A percentile compares a stretch with the other conserved stretches of the same genome.
Conservation (phyloP, 2,113 vertebrate species). For the Antechinus stuartii region DNA sequence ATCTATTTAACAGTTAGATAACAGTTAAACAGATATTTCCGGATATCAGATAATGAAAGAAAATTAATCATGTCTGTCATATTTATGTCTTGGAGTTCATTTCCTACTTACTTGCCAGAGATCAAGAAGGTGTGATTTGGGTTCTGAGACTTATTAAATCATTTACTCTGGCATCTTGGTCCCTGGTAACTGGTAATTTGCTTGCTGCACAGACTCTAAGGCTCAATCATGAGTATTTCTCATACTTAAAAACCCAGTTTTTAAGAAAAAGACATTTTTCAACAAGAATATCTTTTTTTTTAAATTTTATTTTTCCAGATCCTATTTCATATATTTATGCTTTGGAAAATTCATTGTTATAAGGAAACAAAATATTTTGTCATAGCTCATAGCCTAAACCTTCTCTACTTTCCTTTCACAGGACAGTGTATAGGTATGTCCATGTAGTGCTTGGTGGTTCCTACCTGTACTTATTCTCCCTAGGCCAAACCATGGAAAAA, state of each 20-base stretch:
- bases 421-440: background rate
- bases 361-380: background rate
- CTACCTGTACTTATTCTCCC: background rate
- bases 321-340: background rate
- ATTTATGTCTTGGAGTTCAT: background rate
- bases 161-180: background rate
- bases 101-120: background rate
- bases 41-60: background rate
- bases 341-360: background rate
- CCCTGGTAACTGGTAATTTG: background rate
- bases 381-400: background rate
- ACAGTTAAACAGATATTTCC: background rate
- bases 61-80: background rate
- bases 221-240: background rate
- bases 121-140: background rate
- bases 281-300: background rate
- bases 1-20: too few species aligned
- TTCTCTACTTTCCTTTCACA: background rate
- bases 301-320: background rate
- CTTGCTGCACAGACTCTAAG: background rate
- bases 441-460: background rate
- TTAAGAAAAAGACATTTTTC: background rate
- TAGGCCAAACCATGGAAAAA: background rate
- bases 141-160: background rate
- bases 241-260: background rate